Conservation (phyloP, 2,888 invertebrate species). For the Yponomeuta plumbellus region DNA sequence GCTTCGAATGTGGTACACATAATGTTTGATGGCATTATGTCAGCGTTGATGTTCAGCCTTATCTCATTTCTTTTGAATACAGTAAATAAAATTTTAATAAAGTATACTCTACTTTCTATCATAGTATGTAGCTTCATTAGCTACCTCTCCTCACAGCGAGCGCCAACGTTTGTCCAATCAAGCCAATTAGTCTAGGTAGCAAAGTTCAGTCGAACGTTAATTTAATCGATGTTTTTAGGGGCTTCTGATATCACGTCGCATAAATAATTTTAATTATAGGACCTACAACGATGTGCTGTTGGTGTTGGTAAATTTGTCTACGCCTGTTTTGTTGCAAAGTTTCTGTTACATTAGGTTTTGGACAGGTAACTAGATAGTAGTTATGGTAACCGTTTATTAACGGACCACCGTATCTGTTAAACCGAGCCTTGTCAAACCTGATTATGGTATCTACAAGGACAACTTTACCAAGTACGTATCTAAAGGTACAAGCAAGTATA, state of each 20-base stretch:
- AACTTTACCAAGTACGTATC: too few species aligned
- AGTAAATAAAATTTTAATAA: too few species aligned
- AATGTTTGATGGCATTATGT: too few species aligned
- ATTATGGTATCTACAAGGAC: slow-evolving; percentile 2
- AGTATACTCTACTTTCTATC: too few species aligned
- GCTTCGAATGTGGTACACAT: too few species aligned
- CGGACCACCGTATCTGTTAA: slow-evolving; percentile 36
- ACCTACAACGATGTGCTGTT: neutral
- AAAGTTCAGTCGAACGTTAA: slow-evolving; percentile 5
- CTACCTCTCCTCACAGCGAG: neutral
- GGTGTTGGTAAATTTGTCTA: neutral
- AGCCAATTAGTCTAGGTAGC: slow-evolving; percentile 2
- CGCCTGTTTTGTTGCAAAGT: neutral
- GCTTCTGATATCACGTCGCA: neutral
- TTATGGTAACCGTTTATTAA: slow-evolving; percentile 27
- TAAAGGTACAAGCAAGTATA: neutral
- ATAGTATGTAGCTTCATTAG: neutral
- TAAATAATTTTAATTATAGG: neutral
- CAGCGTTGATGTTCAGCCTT: too few species aligned
- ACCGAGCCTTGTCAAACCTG: slow-evolving; percentile 23
- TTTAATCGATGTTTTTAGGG: neutral
- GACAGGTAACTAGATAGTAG: neutral
- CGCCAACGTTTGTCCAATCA: neutral
- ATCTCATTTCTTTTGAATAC: too few species aligned
- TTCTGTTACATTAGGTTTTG: neutral